Evolutionary conservation across 2,113 vertebrate genomes (phyloP), one percentile per base, ranked within the genome.

Genomic region (Theristicus caerulescens): DNA sequence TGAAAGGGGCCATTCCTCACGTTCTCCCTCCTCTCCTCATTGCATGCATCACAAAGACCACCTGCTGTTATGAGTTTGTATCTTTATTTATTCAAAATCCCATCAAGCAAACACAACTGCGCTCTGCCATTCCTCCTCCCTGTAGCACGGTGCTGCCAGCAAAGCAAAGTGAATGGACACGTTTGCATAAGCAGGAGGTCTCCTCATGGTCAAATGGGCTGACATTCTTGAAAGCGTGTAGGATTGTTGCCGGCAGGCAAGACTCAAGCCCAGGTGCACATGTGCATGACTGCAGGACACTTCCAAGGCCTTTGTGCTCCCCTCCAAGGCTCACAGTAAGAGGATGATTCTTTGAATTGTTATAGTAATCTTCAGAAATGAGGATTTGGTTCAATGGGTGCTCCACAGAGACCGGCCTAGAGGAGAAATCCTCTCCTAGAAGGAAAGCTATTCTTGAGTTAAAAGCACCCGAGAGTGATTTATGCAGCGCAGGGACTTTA

Each of bases 381-480:
- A 91, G 85, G 93, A 82, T 96, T 94, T 92, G 79, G 52, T 90
- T 97, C 95, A 91, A 16, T 44, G 89, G 73, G 36, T 77, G 66
- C 74, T 96, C 93, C 26, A 2, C 67, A 62, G 87, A 77, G 91
- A 83, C 42, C 0, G 0, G 72, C 55, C 82, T 47, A 52, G 79
- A 93, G 76, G 32, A 93, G 67, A 88, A 96, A 88, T 94, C 81
- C 86, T 88, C 24, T 96, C 91, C 87, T 89, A 80, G 64, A 88
- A 90, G 51, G 71, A 67, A 80, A 94, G 54, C 58, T 91, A 0
- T 62, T 94, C 52, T 58, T 29, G 69, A 87, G 73, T 61, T 95
- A 91, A 96, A 95, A 93, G 81, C 73, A 87, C 94, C 81, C 49
- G 0, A 24, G 86, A 82, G 83, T 79, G 78, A 52, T 91, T 92